A percentile compares a stretch with the other conserved stretches of the same genome.
Evolutionary conservation across 37 sponge, comb jelly and placozoan genomes (phyloP).

Genomic region (Eunapius fragilis): DNA sequence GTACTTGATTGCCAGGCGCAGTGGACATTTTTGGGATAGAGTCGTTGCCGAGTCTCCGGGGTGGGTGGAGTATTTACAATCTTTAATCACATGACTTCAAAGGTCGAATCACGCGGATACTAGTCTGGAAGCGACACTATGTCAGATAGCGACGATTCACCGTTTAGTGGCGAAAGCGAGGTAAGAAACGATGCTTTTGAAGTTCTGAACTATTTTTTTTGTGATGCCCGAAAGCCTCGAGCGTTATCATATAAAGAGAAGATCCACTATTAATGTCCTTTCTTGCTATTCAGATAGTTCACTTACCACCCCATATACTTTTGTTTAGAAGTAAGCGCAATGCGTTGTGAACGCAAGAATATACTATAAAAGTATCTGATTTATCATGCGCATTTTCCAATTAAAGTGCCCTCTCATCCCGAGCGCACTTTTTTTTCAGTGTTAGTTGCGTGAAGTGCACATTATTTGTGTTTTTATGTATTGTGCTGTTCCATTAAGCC

Average conservation of each 20-base stretch:
- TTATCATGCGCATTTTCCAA: not conserved
- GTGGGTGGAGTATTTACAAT: not conserved
- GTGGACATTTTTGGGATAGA: not conserved
- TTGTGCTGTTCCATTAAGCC: too few species aligned
- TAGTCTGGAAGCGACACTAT: not conserved
- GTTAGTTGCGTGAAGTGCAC: too few species aligned
- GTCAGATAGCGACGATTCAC: conserved; percentile 9
- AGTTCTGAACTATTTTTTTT: not conserved
- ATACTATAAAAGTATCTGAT: too few species aligned
- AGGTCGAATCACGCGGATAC: not conserved
- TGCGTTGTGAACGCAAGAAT: too few species aligned
- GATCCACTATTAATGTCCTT: too few species aligned
- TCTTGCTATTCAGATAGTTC: too few species aligned
- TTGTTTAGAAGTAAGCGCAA: too few species aligned
- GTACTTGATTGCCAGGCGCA: not conserved
- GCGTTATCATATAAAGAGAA: too few species aligned
- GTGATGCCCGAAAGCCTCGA: too few species aligned
- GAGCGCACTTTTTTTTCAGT: too few species aligned
- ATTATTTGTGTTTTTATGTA: too few species aligned
- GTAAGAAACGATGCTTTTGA: not conserved
- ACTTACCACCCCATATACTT: too few species aligned
- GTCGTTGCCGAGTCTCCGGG: not conserved
- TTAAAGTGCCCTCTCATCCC: not conserved
- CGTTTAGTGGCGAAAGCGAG: not conserved
- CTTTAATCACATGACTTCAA: not conserved